A percentile compares a stretch with the other conserved stretches of the same genome.
These are phyloP conservation scores for Scaptomyza caliginosa DNA, from an alignment of 2,888 invertebrate species.

Conservation along the genomic window DNA sequence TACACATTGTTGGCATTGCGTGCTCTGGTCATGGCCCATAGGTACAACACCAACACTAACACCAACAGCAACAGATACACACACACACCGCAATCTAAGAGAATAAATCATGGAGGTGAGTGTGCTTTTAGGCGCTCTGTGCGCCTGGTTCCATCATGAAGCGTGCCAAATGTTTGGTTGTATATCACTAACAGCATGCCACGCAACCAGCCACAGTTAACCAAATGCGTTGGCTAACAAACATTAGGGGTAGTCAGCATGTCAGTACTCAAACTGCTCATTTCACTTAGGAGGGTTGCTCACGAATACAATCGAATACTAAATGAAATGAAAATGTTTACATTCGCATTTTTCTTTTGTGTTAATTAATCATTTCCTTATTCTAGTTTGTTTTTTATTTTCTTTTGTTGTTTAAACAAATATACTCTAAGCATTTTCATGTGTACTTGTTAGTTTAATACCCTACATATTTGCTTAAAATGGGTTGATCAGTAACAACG, in stretches of 20 bases:
- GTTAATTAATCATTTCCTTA: background rate
- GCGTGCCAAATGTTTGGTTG: conserved; percentile 78
- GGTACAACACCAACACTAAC: conserved; percentile 29
- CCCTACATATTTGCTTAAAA: conserved; percentile 15
- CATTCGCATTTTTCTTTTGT: background rate
- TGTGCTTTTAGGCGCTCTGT: conserved; percentile 73
- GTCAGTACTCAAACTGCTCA: background rate
- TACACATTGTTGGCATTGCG: conserved; percentile 48
- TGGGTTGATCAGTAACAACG: background rate
- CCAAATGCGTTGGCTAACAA: conserved; percentile 14
- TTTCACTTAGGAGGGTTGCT: background rate
- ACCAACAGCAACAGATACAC: conserved; percentile 15
- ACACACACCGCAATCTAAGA: conserved; percentile 14
- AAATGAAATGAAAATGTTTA: no score
- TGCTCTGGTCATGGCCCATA: conserved; percentile 41
- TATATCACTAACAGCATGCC: conserved; percentile 41
- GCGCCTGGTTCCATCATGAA: conserved; percentile 61
- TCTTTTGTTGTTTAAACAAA: conserved; percentile 9
- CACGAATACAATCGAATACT: background rate
- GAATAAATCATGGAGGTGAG: conserved; percentile 32
- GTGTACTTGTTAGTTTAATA: conserved; percentile 26
- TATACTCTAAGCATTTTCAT: conserved; percentile 19
- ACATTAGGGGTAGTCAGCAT: conserved; percentile 1
- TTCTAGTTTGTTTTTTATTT: background rate
- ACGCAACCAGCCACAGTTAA: conserved; percentile 21